These are phyloP conservation scores for Pangasianodon hypophthalmus DNA, from an alignment of 2,113 vertebrate species.

Conservation along the genomic window DNA sequence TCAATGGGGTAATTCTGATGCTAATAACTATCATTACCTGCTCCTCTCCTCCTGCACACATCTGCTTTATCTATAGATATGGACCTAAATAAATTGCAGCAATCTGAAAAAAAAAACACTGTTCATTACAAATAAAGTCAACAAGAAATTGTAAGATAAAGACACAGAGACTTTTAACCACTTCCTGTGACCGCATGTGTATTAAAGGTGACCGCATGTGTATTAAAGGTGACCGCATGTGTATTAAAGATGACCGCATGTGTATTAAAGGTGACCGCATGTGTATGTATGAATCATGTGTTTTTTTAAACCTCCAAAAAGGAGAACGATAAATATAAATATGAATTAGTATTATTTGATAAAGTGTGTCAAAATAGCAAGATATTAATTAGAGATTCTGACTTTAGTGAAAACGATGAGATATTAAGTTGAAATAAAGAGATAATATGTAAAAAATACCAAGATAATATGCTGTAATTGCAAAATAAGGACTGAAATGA, in stretches of 20 bases:
- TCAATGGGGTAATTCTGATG: conserved; percentile 28
- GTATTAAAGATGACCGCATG: background rate
- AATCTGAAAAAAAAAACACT: conserved; percentile 5
- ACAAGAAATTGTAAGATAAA: background rate
- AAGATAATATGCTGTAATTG: too few relatives aligned
- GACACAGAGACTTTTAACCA: too few relatives aligned
- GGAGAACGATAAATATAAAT: too few relatives aligned
- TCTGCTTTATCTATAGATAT: conserved; percentile 44
- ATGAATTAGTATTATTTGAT: too few relatives aligned
- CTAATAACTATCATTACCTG: conserved; percentile 40
- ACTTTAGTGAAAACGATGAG: background rate
- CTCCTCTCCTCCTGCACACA: conserved; percentile 18
- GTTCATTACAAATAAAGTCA: background rate
- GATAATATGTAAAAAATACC: too few relatives aligned
- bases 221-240: too few relatives aligned
- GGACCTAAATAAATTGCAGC: conserved; percentile 10
- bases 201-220: background rate
- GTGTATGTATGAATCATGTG: too few relatives aligned
- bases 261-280: background rate
- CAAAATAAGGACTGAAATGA: too few relatives aligned
- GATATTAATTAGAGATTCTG: background rate
- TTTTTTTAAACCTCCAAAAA: too few relatives aligned
- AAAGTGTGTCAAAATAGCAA: background rate
- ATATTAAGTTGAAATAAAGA: background rate
- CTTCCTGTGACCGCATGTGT: background rate